A percentile compares a stretch with the other conserved stretches of the same genome.
Conservation (phyloP, 1,140 invertebrate genomes). For the Periplaneta americana region DNA sequence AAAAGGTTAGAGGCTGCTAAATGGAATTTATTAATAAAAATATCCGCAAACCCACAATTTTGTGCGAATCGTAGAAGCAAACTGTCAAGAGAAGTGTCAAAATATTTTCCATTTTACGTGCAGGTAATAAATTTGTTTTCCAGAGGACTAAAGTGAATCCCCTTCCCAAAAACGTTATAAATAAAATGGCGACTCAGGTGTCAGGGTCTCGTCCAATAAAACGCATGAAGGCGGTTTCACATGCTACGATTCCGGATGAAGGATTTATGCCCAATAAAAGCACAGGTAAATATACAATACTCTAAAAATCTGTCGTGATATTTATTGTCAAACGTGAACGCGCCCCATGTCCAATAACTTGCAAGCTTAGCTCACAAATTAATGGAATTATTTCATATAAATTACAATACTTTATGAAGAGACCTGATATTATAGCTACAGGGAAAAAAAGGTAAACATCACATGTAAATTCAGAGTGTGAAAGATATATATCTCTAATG, state of each 20-base stretch:
- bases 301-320: not conserved
- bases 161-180: not conserved
- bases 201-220: not conserved
- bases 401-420: not conserved
- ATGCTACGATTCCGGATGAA: not conserved
- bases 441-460: too few relatives aligned
- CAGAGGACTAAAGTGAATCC: not conserved
- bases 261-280: not conserved
- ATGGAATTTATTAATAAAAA: not conserved
- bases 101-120: not conserved
- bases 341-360: not conserved
- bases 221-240: not conserved
- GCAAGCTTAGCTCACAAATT: not conserved
- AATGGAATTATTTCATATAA: not conserved
- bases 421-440: too few relatives aligned
- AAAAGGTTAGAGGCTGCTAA: too few relatives aligned
- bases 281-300: not conserved
- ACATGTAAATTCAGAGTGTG: too few relatives aligned
- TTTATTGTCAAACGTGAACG: not conserved
- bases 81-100: not conserved
- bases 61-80: not conserved
- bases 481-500: too few relatives aligned
- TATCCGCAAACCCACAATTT: not conserved
- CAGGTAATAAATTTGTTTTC: not conserved
- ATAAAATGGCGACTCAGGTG: not conserved